Percentiles rank a stretch among this genome's conserved stretches.
These are phyloP conservation scores for Stratiolaelaps scimitus DNA, from an alignment of 1,140 invertebrate genomes.

Conservation along the genomic window DNA sequence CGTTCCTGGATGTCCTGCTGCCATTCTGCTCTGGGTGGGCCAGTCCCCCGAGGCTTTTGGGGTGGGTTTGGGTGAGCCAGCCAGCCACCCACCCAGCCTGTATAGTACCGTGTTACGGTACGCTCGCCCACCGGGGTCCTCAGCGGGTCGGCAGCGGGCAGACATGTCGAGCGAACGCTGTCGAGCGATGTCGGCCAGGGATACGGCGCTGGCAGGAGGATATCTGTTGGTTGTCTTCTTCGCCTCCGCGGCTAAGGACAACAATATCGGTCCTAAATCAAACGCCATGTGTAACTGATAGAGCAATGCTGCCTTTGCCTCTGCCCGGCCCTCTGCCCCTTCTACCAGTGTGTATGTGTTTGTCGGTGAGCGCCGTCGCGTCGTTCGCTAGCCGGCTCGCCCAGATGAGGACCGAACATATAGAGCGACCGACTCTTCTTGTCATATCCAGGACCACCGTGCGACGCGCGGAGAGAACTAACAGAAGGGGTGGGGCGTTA, in stretches of 20 bases:
- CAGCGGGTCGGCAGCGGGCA: background rate
- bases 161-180: background rate
- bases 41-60: too few relatives aligned
- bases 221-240: constrained; percentile 20
- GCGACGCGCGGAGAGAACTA: too few relatives aligned
- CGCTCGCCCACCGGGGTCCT: background rate
- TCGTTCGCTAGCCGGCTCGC: too few relatives aligned
- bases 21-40: too few relatives aligned
- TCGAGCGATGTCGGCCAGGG: constrained; percentile 11
- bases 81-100: background rate
- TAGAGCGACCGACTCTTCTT: too few relatives aligned
- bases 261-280: constrained; percentile 29
- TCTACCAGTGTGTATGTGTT: too few relatives aligned
- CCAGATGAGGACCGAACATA: too few relatives aligned
- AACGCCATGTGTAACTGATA: constrained; percentile 29
- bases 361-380: too few relatives aligned
- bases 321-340: too few relatives aligned
- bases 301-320: background rate
- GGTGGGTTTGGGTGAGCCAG: background rate
- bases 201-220: constrained; percentile 14
- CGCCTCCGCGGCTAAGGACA: constrained; percentile 13
- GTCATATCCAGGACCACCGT: too few relatives aligned
- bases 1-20: constrained; percentile 14
- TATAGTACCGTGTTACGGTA: background rate
- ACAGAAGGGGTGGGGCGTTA: too few relatives aligned